Evolutionary conservation across 2,797 vertebrate genomes (phyloP).

Genomic region (Hyperoplus immaculatus): DNA sequence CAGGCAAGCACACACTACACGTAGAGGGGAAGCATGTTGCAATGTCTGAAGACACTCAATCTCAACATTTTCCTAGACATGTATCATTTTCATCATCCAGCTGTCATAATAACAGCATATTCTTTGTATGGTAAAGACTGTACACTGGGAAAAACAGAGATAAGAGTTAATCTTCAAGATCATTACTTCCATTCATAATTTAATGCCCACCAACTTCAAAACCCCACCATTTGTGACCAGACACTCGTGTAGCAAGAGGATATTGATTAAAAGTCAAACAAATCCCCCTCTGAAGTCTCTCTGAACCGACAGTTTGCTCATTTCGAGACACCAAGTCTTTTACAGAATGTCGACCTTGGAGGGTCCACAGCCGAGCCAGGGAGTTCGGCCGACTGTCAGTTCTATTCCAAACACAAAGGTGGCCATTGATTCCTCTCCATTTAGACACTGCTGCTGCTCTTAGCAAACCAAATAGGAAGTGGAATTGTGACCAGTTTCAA

Average conservation of each 20-base stretch:
- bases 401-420: conserved; percentile 59
- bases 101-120: background rate
- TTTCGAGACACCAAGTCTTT: conserved; percentile 35
- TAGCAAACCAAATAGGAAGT: conserved; percentile 76
- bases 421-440: conserved; percentile 70
- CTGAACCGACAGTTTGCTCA: conserved; percentile 14
- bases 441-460: conserved; percentile 64
- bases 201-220: background rate
- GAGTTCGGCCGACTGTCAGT: conserved; percentile 57
- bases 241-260: conserved; percentile 5
- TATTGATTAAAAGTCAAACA: conserved; percentile 39
- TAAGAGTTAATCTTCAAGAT: background rate
- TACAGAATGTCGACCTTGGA: conserved; percentile 44
- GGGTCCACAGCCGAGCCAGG: conserved; percentile 40
- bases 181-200: conserved; percentile 14
- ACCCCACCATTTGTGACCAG: conserved; percentile 7
- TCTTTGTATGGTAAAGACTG: background rate
- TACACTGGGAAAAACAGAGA: background rate
- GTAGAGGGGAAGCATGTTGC: conserved; percentile 1
- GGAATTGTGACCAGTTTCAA: conserved; percentile 76
- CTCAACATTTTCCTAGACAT: conserved; percentile 14
- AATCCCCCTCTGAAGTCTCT: conserved; percentile 36
- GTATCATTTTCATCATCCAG: conserved; percentile 19
- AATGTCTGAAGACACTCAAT: conserved; percentile 4
- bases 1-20: conserved; percentile 7